These are phyloP conservation scores for Orthosia gothica DNA, from an alignment of 2,888 invertebrate species.

Conservation along the genomic window DNA sequence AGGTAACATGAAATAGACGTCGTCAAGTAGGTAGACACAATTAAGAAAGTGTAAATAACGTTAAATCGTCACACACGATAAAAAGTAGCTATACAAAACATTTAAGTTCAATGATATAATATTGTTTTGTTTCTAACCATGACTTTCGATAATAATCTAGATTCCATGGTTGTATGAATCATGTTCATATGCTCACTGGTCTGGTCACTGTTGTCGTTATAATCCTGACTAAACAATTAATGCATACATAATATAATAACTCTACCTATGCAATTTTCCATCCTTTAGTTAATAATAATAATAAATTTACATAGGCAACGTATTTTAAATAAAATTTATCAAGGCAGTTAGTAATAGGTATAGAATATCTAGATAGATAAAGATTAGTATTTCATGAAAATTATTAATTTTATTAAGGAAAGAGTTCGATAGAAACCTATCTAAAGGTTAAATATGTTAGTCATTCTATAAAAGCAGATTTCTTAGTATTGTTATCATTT, in stretches of 20 bases:
- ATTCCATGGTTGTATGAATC: conserved; percentile 10
- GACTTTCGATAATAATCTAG: conserved; percentile 20
- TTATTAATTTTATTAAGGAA: conserved; percentile 15
- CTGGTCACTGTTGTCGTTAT: background rate
- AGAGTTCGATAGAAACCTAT: background rate
- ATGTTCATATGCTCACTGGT: conserved; percentile 2
- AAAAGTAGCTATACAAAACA: conserved; percentile 17
- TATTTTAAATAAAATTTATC: background rate
- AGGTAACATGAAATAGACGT: conserved; percentile 40
- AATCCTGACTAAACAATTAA: conserved; percentile 2
- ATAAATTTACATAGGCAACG: conserved; percentile 21
- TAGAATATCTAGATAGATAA: conserved; percentile 17
- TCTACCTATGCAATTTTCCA: conserved; percentile 16
- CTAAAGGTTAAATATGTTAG: conserved; percentile 35
- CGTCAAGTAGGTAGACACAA: conserved; percentile 28
- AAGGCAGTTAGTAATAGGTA: conserved; percentile 19
- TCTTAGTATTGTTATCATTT: conserved; percentile 47
- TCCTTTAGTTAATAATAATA: background rate
- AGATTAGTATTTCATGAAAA: conserved; percentile 9
- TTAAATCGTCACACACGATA: conserved; percentile 39
- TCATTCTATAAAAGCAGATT: conserved; percentile 45
- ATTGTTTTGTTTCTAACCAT: conserved; percentile 17
- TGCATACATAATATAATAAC: conserved; percentile 9
- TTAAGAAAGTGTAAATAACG: conserved; percentile 33
- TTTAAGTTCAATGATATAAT: background rate